phyloP scores from a whole-genome alignment of 2,113 vertebrate genomes.

The Benitochromis conjunctus region DNA sequence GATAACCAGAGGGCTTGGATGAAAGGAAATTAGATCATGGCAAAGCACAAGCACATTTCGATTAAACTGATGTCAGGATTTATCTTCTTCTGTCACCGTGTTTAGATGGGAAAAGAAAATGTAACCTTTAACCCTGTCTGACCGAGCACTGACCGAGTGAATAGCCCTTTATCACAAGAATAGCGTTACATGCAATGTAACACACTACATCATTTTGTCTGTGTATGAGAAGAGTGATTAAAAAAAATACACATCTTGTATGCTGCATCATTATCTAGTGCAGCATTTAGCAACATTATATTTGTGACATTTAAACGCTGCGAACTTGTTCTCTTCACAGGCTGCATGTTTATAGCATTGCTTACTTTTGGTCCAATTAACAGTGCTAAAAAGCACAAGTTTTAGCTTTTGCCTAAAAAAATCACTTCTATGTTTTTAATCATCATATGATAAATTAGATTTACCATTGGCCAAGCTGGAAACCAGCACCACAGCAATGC shows the following conservation, averaged over 20 bases:
- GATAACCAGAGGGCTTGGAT: slow-evolving; percentile 33
- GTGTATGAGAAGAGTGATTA: not conserved
- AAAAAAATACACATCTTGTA: not conserved
- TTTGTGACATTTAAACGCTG: not conserved
- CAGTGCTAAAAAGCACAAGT: not conserved
- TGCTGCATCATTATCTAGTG: not conserved
- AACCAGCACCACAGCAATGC: not conserved
- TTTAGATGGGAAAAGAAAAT: slow-evolving; percentile 6
- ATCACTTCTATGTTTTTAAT: not conserved
- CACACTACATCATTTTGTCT: not conserved
- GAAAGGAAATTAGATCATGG: slow-evolving; percentile 51
- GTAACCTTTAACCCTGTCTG: not conserved
- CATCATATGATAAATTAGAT: accelerated
- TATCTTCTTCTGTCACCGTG: slow-evolving; percentile 19
- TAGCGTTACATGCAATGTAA: not conserved
- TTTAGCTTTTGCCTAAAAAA: not conserved
- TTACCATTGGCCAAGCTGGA: not conserved
- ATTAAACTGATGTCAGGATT: slow-evolving; percentile 55
- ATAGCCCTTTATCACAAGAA: not conserved
- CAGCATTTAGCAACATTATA: not conserved
- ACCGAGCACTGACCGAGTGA: not conserved
- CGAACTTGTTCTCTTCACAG: not conserved
- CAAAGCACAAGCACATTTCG: slow-evolving; percentile 37
- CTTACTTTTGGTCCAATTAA: not conserved
- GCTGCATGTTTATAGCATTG: not conserved